These are phyloP conservation scores for Triplophysa rosa DNA, from an alignment of 2,113 vertebrate species.

Conservation along the genomic window DNA sequence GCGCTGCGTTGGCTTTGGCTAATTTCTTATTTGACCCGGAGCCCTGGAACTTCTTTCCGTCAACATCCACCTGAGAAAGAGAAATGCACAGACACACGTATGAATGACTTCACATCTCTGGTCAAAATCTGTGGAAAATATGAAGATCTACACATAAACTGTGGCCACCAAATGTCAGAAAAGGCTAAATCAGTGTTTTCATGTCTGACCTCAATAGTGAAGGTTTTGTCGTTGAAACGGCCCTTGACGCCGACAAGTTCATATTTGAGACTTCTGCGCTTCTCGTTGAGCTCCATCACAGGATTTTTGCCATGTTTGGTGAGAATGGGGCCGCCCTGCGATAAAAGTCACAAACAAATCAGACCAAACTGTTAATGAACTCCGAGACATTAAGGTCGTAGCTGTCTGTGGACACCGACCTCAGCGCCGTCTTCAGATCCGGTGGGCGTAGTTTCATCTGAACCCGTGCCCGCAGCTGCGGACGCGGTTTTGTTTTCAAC, in stretches of 20 bases:
- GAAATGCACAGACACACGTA: not conserved
- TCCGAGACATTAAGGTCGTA: not conserved
- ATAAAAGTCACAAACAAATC: constrained; percentile 37
- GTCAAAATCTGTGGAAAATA: too few species aligned
- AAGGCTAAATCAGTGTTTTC: too few species aligned
- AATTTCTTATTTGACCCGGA: constrained; percentile 95
- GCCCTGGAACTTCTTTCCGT: constrained; percentile 93
- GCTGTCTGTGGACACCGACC: not conserved
- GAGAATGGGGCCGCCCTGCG: constrained; percentile 88
- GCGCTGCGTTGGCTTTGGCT: constrained; percentile 90
- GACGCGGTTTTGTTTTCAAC: constrained; percentile 65
- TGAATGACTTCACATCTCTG: not conserved
- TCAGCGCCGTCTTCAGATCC: constrained; percentile 39
- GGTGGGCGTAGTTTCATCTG: constrained; percentile 11
- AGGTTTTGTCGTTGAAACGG: constrained; percentile 92
- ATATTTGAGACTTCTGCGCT: constrained; percentile 92
- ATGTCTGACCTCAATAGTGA: constrained; percentile 90
- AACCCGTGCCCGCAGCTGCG: constrained; percentile 11
- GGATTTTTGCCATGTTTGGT: constrained; percentile 98
- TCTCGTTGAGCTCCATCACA: constrained; percentile 97
- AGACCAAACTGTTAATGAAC: constrained; percentile 31
- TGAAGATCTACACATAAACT: too few species aligned
- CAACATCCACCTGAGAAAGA: constrained; percentile 85
- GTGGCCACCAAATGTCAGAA: too few species aligned
- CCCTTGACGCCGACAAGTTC: constrained; percentile 91